Evolutionary conservation across 1,140 invertebrate genomes (phyloP).

Genomic region (Maconellicoccus hirsutus): DNA sequence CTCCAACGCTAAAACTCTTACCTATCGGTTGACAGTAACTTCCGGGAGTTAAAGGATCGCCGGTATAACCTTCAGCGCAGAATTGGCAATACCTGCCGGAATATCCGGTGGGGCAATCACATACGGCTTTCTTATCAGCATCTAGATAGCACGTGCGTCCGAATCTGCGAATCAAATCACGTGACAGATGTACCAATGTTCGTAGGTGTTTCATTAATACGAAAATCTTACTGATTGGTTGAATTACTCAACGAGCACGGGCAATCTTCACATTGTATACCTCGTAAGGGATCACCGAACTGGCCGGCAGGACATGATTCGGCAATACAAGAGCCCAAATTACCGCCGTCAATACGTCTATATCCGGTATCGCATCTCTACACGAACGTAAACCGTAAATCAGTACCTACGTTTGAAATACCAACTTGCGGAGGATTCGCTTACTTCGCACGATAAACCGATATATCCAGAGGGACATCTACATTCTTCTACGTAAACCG

Average conservation of each 20-base stretch:
- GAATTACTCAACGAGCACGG: constrained; percentile 73
- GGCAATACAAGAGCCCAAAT: constrained; percentile 61
- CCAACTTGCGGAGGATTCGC: neutral
- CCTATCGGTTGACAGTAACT: constrained; percentile 46
- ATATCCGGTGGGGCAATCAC: constrained; percentile 77
- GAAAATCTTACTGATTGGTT: constrained; percentile 47
- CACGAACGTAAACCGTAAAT: constrained; percentile 23
- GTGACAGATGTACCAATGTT: too few relatives aligned
- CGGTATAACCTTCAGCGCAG: constrained; percentile 61
- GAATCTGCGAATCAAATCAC: too few relatives aligned
- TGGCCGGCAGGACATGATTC: constrained; percentile 59
- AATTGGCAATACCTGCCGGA: constrained; percentile 68
- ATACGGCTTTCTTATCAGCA: constrained; percentile 65
- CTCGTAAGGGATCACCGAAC: constrained; percentile 73
- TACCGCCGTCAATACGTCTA: constrained; percentile 53
- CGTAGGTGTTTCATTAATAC: too few relatives aligned
- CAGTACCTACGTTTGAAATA: neutral
- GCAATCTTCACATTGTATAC: constrained; percentile 70
- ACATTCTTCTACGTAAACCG: constrained; percentile 73
- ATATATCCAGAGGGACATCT: constrained; percentile 72
- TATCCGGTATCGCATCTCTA: constrained; percentile 72
- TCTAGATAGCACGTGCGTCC: constrained; percentile 66
- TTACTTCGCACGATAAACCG: constrained; percentile 75
- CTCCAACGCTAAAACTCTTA: neutral
- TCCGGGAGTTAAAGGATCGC: constrained; percentile 59